phyloP scores from a whole-genome alignment of 1,140 invertebrate species.

The Aphelinus atriplicis region DNA sequence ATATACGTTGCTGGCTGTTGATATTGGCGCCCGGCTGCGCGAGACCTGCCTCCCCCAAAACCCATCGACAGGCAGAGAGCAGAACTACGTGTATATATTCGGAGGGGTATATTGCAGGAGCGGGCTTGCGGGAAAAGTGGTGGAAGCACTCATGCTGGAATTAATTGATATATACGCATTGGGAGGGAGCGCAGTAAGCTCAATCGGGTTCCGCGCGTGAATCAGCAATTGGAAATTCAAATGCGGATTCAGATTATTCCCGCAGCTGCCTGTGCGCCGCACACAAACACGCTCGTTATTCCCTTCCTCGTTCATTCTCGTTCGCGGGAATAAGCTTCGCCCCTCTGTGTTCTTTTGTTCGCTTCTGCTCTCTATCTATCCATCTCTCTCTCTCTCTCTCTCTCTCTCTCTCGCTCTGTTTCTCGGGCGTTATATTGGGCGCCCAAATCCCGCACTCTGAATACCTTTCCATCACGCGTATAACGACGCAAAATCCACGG shows the following conservation, averaged over 20 bases:
- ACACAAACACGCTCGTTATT: background rate
- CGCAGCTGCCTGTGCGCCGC: background rate
- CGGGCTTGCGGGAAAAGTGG: background rate
- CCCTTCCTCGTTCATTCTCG: background rate
- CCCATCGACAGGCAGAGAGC: background rate
- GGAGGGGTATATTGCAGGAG: background rate
- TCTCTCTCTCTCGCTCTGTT: too few species aligned
- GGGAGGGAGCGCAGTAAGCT: background rate
- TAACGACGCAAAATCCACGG: too few species aligned
- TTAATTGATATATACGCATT: constrained; percentile 14
- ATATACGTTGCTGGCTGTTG: too few species aligned
- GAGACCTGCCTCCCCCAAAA: background rate
- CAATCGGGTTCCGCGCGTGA: background rate
- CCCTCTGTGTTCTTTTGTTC: too few species aligned
- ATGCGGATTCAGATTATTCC: background rate
- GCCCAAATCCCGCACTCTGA: too few species aligned
- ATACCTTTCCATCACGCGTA: too few species aligned
- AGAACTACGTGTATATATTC: background rate
- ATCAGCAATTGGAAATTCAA: constrained; percentile 7
- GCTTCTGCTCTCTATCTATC: too few species aligned
- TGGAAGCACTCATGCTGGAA: constrained; percentile 14
- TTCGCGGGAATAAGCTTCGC: too few species aligned
- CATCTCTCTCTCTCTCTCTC: too few species aligned
- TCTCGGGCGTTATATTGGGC: too few species aligned
- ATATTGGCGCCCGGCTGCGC: too few species aligned